These are phyloP conservation scores for Lysiphlebus fabarum DNA, from an alignment of 1,140 invertebrate species.

Conservation along the genomic window DNA sequence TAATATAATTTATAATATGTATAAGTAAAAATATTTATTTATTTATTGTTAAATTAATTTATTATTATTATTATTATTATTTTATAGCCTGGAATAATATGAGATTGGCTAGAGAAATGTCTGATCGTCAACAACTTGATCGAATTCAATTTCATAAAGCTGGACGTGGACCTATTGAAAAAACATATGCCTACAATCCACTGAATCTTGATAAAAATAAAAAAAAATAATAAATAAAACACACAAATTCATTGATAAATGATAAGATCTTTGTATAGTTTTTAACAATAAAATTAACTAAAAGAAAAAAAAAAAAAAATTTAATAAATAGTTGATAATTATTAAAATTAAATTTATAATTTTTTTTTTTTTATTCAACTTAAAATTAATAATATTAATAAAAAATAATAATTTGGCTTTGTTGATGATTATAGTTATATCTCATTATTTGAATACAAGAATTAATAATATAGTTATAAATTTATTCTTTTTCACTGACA, in stretches of 20 bases:
- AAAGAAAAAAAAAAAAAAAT: too few relatives aligned
- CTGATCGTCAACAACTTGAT: conserved; percentile 73
- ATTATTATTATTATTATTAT: too few relatives aligned
- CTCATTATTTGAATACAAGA: too few relatives aligned
- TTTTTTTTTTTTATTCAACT: too few relatives aligned
- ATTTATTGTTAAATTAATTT: too few relatives aligned
- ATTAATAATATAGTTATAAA: conserved; percentile 17
- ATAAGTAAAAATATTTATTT: conserved; percentile 19
- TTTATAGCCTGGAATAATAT: conserved; percentile 76
- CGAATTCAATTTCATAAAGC: conserved; percentile 76
- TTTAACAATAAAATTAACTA: too few relatives aligned
- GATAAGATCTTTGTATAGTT: too few relatives aligned
- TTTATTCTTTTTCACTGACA: conserved; percentile 51
- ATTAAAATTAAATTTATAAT: too few relatives aligned
- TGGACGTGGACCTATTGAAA: conserved; percentile 77
- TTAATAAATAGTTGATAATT: too few relatives aligned
- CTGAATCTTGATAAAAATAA: conserved; percentile 41
- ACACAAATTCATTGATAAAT: too few relatives aligned
- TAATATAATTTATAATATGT: conserved; percentile 18
- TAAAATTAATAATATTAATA: neutral
- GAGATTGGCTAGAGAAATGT: conserved; percentile 74
- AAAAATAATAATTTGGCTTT: neutral
- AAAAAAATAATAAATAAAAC: conserved; percentile 27
- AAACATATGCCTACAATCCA: conserved; percentile 88
- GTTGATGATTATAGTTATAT: too few relatives aligned